These are phyloP conservation scores for Vultur gryphus DNA, from an alignment of 2,797 vertebrate species.

Conservation along the genomic window DNA sequence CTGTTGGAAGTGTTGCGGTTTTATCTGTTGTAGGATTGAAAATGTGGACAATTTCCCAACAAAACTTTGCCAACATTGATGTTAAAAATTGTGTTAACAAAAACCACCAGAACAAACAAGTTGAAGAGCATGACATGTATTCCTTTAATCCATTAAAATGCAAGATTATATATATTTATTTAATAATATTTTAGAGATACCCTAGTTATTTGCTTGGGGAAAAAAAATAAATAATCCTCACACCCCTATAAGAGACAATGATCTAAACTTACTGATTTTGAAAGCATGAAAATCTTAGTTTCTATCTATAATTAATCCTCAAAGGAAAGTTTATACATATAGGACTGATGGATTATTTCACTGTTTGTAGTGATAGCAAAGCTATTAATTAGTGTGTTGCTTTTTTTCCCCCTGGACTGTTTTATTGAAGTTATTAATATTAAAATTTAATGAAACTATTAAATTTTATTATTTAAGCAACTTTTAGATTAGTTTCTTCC, in stretches of 20 bases:
- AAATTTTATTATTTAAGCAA: neutral
- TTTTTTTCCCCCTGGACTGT: neutral
- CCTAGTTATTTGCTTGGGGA: neutral
- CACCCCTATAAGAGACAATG: neutral
- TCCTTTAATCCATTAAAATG: neutral
- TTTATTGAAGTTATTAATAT: neutral
- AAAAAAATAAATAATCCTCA: neutral
- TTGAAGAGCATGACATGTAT: neutral
- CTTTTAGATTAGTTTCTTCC: neutral
- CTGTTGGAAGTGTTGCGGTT: neutral
- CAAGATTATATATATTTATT: neutral
- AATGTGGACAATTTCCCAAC: neutral
- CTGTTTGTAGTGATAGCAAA: neutral
- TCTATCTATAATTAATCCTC: neutral
- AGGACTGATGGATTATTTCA: neutral
- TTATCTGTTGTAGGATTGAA: neutral
- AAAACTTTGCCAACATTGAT: neutral
- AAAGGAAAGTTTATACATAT: neutral
- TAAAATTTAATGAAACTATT: neutral
- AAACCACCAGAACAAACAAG: neutral
- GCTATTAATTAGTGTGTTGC: neutral
- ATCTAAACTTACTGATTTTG: neutral
- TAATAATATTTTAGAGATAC: neutral
- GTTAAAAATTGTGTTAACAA: neutral
- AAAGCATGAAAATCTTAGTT: neutral